Evolutionary conservation across 2,113 vertebrate genomes (phyloP).

Genomic region (Pelusios castaneus): DNA sequence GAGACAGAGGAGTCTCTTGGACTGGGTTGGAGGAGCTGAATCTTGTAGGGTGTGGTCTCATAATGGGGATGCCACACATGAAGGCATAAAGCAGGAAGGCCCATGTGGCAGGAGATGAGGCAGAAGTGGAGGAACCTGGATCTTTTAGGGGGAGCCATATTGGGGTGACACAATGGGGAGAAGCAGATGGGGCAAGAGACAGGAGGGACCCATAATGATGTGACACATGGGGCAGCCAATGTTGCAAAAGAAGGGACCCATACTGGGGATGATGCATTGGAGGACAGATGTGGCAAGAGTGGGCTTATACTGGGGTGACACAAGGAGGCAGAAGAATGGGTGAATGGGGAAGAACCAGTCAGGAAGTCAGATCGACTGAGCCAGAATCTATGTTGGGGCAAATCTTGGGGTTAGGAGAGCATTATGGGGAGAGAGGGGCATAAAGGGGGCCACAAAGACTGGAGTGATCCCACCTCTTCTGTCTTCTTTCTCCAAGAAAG

Average conservation of each 20-base stretch:
- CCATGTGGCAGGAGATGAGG: background rate
- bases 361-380: background rate
- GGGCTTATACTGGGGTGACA: background rate
- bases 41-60: too few relatives aligned
- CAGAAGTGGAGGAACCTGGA: background rate
- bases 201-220: background rate
- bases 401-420: background rate
- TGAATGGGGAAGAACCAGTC: background rate
- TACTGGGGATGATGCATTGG: background rate
- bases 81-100: background rate
- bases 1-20: too few relatives aligned
- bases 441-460: background rate
- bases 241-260: background rate
- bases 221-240: background rate
- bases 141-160: background rate
- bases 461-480: background rate
- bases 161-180: background rate
- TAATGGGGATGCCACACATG: background rate
- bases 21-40: too few relatives aligned
- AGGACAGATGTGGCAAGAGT: background rate
- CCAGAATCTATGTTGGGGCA: background rate
- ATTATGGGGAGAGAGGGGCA: background rate
- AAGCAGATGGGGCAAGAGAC: background rate
- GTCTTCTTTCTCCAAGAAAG: conserved; percentile 74
- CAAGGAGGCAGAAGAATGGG: background rate